Evolutionary conservation across 2,888 invertebrate genomes (phyloP).

Genomic region (Cryptus viduatorius): DNA sequence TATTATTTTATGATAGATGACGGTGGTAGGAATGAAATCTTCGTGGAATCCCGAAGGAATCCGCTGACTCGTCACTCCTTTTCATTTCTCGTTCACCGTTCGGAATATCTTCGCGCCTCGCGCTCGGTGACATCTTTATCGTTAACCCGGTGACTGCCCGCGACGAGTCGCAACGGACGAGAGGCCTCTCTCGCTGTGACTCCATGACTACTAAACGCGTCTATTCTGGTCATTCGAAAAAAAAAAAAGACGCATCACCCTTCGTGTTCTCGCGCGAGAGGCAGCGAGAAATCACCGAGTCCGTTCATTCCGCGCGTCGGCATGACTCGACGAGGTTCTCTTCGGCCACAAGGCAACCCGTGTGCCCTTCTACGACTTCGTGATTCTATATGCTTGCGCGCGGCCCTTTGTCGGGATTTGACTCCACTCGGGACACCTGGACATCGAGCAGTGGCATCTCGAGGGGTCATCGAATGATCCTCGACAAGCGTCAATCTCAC

Average conservation of each 20-base stretch:
- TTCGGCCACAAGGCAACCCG: constrained; percentile 30
- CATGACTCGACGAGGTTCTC: constrained; percentile 62
- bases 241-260: constrained; percentile 61
- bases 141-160: constrained; percentile 47
- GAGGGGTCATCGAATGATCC: constrained; percentile 70
- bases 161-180: constrained; percentile 38
- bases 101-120: constrained; percentile 71
- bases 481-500: constrained; percentile 56
- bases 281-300: constrained; percentile 16
- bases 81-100: constrained; percentile 6
- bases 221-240: constrained; percentile 62
- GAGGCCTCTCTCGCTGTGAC: constrained; percentile 7
- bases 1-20: constrained; percentile 29
- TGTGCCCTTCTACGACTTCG: constrained; percentile 53
- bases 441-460: constrained; percentile 67
- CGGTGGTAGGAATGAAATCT: constrained; percentile 49
- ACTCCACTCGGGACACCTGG: constrained; percentile 70
- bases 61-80: constrained; percentile 77
- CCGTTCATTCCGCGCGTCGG: constrained; percentile 39
- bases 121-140: constrained; percentile 79
- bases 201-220: constrained; percentile 9
- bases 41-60: constrained; percentile 75
- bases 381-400: constrained; percentile 49
- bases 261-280: constrained; percentile 45
- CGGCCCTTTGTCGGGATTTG: constrained; percentile 69